A percentile compares a stretch with the other conserved stretches of the same genome.
Conservation (phyloP, 2,797 vertebrate genomes). For the Pitangus sulphuratus region DNA sequence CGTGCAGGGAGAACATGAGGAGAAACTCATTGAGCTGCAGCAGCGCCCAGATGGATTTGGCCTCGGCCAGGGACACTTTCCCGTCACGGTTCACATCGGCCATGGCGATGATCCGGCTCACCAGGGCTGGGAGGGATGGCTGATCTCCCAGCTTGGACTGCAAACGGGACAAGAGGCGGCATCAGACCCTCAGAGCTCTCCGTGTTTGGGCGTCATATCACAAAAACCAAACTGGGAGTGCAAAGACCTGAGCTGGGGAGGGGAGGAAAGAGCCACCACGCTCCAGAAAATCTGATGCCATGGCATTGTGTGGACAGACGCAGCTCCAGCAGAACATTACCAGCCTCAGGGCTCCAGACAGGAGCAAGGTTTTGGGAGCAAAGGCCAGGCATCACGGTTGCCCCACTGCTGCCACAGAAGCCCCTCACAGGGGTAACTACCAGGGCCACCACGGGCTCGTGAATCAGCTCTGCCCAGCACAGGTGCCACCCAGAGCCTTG, state of each 20-base stretch:
- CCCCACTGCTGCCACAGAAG: neutral
- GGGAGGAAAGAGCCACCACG: accelerated
- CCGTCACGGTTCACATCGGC: conserved; percentile 90
- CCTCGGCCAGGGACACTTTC: conserved; percentile 93
- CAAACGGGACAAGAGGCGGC: neutral
- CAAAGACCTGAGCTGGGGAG: neutral
- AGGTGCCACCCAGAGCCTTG: accelerated
- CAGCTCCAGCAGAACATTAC: neutral
- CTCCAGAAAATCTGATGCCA: accelerated
- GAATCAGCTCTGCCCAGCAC: neutral
- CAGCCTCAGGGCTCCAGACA: neutral
- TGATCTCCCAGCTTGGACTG: conserved; percentile 93
- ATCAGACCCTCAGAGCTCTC: neutral
- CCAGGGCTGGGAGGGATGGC: conserved; percentile 84
- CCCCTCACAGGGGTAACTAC: neutral
- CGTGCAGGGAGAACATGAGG: conserved; percentile 90
- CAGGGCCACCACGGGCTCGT: neutral
- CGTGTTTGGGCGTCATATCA: accelerated
- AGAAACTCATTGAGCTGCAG: conserved; percentile 94
- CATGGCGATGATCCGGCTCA: conserved; percentile 86
- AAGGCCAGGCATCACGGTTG: too few species aligned
- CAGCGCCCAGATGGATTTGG: conserved; percentile 95
- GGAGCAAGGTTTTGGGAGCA: too few species aligned
- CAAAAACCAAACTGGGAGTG: neutral
- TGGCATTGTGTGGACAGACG: accelerated